These are phyloP conservation scores for Atrichornis clamosus DNA, from an alignment of 2,113 vertebrate genomes.

Conservation along the genomic window DNA sequence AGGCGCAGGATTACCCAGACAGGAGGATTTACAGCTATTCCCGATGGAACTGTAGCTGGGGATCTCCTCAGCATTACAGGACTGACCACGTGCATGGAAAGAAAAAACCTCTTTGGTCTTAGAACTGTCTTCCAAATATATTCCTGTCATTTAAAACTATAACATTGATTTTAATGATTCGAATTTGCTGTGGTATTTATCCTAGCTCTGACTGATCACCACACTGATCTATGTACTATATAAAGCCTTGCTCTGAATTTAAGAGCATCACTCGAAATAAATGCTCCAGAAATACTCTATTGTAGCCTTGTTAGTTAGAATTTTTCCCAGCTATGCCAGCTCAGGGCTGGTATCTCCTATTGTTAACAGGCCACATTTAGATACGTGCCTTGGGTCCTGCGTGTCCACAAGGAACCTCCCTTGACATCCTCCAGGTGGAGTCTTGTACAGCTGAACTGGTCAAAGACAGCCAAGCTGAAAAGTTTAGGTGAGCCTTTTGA, in stretches of 20 bases:
- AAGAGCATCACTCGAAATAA: background rate
- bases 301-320: background rate
- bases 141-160: background rate
- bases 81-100: background rate
- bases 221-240: background rate
- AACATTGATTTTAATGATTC: background rate
- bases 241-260: background rate
- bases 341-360: background rate
- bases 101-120: background rate
- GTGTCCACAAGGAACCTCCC: background rate
- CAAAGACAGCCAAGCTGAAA: background rate
- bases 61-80: background rate
- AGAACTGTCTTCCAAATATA: background rate
- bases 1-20: background rate
- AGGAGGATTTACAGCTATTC: background rate
- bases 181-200: background rate
- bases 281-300: background rate
- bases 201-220: background rate
- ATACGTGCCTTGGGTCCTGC: background rate
- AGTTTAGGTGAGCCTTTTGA: background rate
- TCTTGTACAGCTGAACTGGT: background rate
- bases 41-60: fast-evolving
- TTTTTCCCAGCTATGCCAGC: background rate
- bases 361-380: background rate
- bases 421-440: background rate